Conservation (phyloP, 2,888 invertebrate species). For the Archips xylosteana region DNA sequence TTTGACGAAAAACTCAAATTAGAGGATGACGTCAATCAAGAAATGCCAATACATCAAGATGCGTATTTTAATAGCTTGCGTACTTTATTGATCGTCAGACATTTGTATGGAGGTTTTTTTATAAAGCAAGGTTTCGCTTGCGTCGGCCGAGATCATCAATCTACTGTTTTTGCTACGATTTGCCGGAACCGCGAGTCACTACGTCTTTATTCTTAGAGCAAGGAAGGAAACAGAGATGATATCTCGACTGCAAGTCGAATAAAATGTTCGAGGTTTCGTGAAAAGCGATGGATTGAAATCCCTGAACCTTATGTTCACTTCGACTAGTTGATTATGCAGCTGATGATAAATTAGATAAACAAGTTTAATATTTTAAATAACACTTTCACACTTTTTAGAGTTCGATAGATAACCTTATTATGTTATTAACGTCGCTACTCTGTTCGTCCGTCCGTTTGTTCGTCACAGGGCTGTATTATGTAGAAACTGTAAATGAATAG, state of each 20-base stretch:
- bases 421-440: too few species aligned
- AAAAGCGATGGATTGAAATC: too few species aligned
- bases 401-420: too few species aligned
- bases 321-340: too few species aligned
- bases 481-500: too few species aligned
- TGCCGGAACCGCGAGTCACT: slow-evolving; percentile 29
- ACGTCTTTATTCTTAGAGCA: slow-evolving; percentile 15
- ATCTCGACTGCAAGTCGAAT: background rate
- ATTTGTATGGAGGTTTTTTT: slow-evolving; percentile 15
- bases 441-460: too few species aligned
- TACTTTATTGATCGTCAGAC: background rate
- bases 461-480: too few species aligned
- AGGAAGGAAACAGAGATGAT: slow-evolving; percentile 27
- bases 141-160: slow-evolving; percentile 28
- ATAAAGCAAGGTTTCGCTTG: slow-evolving; percentile 10
- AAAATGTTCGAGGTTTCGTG: too few species aligned
- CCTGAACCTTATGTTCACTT: too few species aligned
- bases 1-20: background rate
- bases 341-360: too few species aligned
- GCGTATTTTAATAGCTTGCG: background rate
- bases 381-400: too few species aligned
- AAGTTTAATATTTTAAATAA: too few species aligned
- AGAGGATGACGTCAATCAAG: background rate
- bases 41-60: slow-evolving; percentile 11
- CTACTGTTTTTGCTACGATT: slow-evolving; percentile 36